Percentiles rank a stretch among this genome's conserved stretches.
These are phyloP conservation scores for Cnemophilus loriae DNA, from an alignment of 2,113 vertebrate species.

Conservation along the genomic window DNA sequence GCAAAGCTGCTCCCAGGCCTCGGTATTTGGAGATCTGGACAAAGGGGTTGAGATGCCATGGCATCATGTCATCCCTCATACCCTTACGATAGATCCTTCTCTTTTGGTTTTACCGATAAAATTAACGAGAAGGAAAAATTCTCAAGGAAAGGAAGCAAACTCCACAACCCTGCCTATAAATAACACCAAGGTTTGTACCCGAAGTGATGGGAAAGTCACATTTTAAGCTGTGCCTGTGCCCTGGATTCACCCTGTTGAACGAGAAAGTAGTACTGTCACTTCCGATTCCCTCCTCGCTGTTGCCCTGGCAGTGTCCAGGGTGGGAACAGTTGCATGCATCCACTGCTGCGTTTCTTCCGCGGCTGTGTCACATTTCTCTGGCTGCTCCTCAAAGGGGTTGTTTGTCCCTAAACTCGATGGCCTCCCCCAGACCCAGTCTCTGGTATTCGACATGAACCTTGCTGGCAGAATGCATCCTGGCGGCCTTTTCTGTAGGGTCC, in stretches of 20 bases:
- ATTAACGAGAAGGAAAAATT: not conserved
- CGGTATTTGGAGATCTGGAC: not conserved
- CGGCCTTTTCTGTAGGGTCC: not conserved
- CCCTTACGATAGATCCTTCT: not conserved
- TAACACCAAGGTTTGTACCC: not conserved
- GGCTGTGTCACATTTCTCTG: not conserved
- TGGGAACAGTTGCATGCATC: not conserved
- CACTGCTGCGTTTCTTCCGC: accelerated
- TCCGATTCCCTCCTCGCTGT: not conserved
- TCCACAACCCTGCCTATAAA: not conserved
- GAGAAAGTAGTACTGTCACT: constrained; percentile 4
- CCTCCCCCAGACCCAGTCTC: not conserved
- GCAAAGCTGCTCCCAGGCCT: not conserved
- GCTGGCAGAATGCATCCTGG: not conserved
- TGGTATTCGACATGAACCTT: not conserved
- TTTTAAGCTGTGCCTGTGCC: constrained; percentile 25
- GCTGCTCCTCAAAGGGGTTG: not conserved
- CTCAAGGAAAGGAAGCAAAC: not conserved
- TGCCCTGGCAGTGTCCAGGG: not conserved
- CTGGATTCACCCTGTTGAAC: not conserved
- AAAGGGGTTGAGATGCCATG: not conserved
- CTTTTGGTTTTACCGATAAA: not conserved
- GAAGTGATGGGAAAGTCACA: not conserved
- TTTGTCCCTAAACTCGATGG: not conserved
- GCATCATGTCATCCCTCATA: not conserved